Percentiles rank a stretch among this genome's conserved stretches.
Evolutionary conservation across 2,113 vertebrate species (phyloP).

Genomic region (Xyliphius kryptos): DNA sequence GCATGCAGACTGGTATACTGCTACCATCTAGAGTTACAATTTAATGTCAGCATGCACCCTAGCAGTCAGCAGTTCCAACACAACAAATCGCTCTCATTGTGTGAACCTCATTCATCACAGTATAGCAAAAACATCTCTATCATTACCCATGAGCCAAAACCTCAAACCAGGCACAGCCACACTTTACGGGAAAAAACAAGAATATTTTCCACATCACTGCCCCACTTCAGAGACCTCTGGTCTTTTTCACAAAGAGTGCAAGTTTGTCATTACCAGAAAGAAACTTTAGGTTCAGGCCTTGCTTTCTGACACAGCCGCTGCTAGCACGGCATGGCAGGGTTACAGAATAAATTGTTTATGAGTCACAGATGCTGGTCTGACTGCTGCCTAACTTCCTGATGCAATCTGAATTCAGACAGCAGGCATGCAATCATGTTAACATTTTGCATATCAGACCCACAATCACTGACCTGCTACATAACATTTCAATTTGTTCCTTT

Average conservation of each 20-base stretch:
- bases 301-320: slow-evolving; percentile 33
- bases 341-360: slow-evolving; percentile 37
- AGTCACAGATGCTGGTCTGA: slow-evolving; percentile 49
- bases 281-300: slow-evolving; percentile 42
- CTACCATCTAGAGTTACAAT: slow-evolving; percentile 51
- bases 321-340: slow-evolving; percentile 39
- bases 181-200: slow-evolving; percentile 47
- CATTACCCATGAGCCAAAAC: slow-evolving; percentile 45
- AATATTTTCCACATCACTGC: slow-evolving; percentile 52
- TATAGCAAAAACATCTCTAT: slow-evolving; percentile 41
- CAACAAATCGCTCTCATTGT: background rate
- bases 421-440: slow-evolving; percentile 13
- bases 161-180: slow-evolving; percentile 41
- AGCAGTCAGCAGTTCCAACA: background rate
- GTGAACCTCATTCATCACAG: slow-evolving; percentile 8
- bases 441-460: background rate
- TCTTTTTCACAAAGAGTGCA: slow-evolving; percentile 44
- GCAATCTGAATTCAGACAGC: slow-evolving; percentile 33
- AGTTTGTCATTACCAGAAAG: slow-evolving; percentile 54
- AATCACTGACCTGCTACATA: too few species aligned
- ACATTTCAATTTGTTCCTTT: too few species aligned
- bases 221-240: slow-evolving; percentile 51
- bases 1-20: slow-evolving; percentile 46
- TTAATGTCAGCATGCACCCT: background rate
- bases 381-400: slow-evolving; percentile 33